Conservation (phyloP, 1,140 invertebrate genomes). For the Oncopeltus fasciatus region DNA sequence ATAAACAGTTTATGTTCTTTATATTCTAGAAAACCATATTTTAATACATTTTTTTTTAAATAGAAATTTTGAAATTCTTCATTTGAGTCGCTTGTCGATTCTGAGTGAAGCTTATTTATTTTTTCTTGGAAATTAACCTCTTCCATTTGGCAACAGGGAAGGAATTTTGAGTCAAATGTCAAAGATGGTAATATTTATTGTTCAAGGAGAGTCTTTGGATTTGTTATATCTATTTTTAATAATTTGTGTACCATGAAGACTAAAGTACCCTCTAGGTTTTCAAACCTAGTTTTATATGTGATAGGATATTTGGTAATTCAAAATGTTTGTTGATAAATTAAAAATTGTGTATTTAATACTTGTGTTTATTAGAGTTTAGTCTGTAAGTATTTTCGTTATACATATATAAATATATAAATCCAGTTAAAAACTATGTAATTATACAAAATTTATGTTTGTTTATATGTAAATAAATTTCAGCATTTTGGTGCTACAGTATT, state of each 20-base stretch:
- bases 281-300: constrained; percentile 10
- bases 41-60: too few relatives aligned
- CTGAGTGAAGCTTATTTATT: constrained; percentile 6
- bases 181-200: constrained; percentile 6
- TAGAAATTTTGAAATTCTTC: too few relatives aligned
- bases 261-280: background rate
- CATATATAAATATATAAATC: constrained; percentile 1
- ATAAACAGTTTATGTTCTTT: too few relatives aligned
- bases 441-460: constrained; percentile 11
- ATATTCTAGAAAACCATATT: too few relatives aligned
- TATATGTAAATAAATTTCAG: constrained; percentile 15
- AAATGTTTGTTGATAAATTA: constrained; percentile 1
- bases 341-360: background rate
- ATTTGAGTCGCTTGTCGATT: constrained; percentile 9
- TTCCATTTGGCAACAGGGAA: constrained; percentile 10
- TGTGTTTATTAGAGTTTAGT: background rate
- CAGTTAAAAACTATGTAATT: constrained; percentile 5
- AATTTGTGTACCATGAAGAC: background rate
- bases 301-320: constrained; percentile 5
- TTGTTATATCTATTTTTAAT: background rate
- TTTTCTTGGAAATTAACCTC: constrained; percentile 4
- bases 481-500: constrained; percentile 14
- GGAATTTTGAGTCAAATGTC: constrained; percentile 7
- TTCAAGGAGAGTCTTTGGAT: background rate
- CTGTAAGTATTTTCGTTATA: constrained; percentile 6